These are phyloP conservation scores for Netelia virgata DNA, from an alignment of 2,888 invertebrate genomes.

Conservation along the genomic window DNA sequence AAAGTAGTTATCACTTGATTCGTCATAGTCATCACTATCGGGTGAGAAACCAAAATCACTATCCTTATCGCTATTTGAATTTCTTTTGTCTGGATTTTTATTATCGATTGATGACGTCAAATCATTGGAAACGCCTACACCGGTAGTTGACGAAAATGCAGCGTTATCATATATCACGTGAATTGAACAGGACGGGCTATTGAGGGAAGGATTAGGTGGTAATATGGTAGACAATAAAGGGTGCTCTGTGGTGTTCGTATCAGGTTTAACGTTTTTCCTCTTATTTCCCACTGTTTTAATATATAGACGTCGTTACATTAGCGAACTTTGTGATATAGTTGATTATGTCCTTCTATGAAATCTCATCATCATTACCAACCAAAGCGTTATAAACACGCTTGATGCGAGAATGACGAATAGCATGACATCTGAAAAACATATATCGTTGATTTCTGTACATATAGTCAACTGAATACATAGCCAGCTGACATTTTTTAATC, in stretches of 20 bases:
- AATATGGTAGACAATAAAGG: background rate
- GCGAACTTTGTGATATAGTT: slow-evolving; percentile 12
- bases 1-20: background rate
- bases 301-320: slow-evolving; percentile 17
- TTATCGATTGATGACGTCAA: background rate
- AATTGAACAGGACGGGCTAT: slow-evolving; percentile 30
- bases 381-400: slow-evolving; percentile 20
- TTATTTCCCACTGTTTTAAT: background rate
- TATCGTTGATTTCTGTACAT: background rate
- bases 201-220: slow-evolving; percentile 8
- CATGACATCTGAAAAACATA: slow-evolving; percentile 11
- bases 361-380: slow-evolving; percentile 21
- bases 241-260: slow-evolving; percentile 6
- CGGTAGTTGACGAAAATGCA: slow-evolving; percentile 1
- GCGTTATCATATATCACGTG: slow-evolving; percentile 5
- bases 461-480: slow-evolving; percentile 3
- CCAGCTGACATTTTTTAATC: slow-evolving; percentile 7
- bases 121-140: slow-evolving; percentile 1
- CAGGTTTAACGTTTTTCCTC: background rate
- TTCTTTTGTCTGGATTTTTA: slow-evolving; percentile 4
- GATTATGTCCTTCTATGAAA: slow-evolving; percentile 10
- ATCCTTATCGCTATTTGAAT: slow-evolving; percentile 16
- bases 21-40: slow-evolving; percentile 22
- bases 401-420: slow-evolving; percentile 8
- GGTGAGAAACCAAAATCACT: slow-evolving; percentile 4